Evolutionary conservation across 2,113 vertebrate genomes (phyloP).

Genomic region (Synodontis membranacea): DNA sequence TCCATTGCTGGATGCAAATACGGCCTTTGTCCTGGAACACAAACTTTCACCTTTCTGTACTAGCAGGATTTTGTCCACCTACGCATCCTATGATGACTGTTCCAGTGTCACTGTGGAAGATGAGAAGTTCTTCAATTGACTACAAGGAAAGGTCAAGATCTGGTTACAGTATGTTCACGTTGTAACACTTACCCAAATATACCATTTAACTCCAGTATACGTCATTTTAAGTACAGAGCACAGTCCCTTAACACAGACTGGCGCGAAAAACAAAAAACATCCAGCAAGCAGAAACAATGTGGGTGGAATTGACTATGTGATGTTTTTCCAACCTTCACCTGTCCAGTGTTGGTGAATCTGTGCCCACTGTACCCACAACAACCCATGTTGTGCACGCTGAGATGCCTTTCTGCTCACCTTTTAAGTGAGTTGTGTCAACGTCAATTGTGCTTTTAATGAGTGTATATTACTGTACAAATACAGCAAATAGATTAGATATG

Average conservation of each 20-base stretch:
- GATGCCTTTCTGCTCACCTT: background rate
- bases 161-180: background rate
- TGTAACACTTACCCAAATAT: background rate
- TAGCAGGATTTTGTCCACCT: background rate
- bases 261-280: too few relatives aligned
- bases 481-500: background rate
- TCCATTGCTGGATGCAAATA: background rate
- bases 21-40: background rate
- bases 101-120: background rate
- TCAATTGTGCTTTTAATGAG: background rate
- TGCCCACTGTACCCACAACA: background rate
- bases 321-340: too few relatives aligned
- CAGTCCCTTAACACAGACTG: background rate
- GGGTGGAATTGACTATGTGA: background rate
- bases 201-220: background rate
- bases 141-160: background rate
- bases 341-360: too few relatives aligned
- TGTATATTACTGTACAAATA: background rate
- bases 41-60: background rate
- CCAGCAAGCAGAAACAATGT: background rate
- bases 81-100: background rate
- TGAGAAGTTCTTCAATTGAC: background rate
- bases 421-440: background rate
- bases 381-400: background rate
- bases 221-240: background rate